Evolutionary conservation across 2,797 vertebrate species (phyloP), one percentile per base, ranked within the genome.

Genomic region (Pseudotriccus pelzelni): DNA sequence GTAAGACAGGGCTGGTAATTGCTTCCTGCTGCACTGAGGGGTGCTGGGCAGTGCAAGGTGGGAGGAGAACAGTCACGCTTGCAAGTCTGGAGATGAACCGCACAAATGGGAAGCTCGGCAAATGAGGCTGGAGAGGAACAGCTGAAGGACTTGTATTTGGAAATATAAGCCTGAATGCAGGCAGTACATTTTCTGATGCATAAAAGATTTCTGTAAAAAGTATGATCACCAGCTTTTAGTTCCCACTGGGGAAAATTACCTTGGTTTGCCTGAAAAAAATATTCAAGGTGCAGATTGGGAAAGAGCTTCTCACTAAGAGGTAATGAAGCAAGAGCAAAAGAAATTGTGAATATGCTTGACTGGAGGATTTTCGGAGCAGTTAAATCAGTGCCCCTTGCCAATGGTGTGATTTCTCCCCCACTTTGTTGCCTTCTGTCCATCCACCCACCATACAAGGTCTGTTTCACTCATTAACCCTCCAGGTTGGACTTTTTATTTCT

Each of bases 251-350:
- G 84, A 49, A 84, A 77, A 85, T 56, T 64, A 74, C 37, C 44
- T 95, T 73, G 25, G 56, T 87, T 90, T 95, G 30, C 55, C 41
- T 39, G 70, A 47, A 70, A 90, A 87, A 47, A 46, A 28, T 12
- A 76, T 37, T 77, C 60, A 77, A 87, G 58, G 30, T 94, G 37
- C 4, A 2, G 32, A 44, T 0, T 66, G 32, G 13, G 20, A 44
- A 36, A 84, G 67, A 62, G 44, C 47, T 91, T 52, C 62, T 93
- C 25, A 34, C 58, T 69, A 22, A 34, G 58, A 88, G 39, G 69
- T 81, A 77, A 84, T 41, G 63, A 94, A 95, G 79, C 64, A 44
- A 59, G 24, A 93, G 72, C 46, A 86, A 69, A 85, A 91, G 73
- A 78, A 89, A 86, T 69, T 23, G 39, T 53, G 36, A 81, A 39